Evolutionary conservation across 1,140 invertebrate species (phyloP).

Genomic region (Zaprionus ghesquierei): DNA sequence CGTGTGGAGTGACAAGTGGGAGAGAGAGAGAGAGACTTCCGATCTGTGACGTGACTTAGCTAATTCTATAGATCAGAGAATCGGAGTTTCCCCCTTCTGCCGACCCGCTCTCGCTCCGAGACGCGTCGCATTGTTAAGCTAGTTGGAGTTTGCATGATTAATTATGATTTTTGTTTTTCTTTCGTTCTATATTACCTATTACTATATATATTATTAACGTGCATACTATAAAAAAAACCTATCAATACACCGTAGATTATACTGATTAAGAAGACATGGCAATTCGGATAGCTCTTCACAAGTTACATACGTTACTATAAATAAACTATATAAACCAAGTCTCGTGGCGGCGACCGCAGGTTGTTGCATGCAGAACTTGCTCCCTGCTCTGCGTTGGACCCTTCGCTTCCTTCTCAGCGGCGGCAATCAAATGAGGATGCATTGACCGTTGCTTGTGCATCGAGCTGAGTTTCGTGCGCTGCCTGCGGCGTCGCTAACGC

Average conservation of each 20-base stretch:
- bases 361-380: not conserved
- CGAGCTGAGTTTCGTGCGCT: constrained; percentile 40
- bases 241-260: not conserved
- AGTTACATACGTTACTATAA: no score
- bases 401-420: constrained; percentile 5
- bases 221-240: constrained; percentile 52
- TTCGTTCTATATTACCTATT: constrained; percentile 27
- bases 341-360: not conserved
- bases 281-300: not conserved
- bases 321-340: not conserved
- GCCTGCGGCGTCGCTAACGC: constrained; percentile 25
- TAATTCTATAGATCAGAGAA: constrained; percentile 6
- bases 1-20: not conserved
- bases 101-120: constrained; percentile 38
- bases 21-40: not conserved
- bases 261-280: not conserved
- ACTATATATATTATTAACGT: constrained; percentile 57
- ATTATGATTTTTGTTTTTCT: constrained; percentile 26
- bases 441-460: constrained; percentile 45
- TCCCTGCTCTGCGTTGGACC: not conserved
- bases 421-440: constrained; percentile 68
- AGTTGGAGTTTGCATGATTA: constrained; percentile 43
- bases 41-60: not conserved
- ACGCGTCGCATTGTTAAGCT: constrained; percentile 31
- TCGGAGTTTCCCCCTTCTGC: constrained; percentile 15